Evolutionary conservation across 2,113 vertebrate species (phyloP).

Genomic region (Formicarius rufipectus): DNA sequence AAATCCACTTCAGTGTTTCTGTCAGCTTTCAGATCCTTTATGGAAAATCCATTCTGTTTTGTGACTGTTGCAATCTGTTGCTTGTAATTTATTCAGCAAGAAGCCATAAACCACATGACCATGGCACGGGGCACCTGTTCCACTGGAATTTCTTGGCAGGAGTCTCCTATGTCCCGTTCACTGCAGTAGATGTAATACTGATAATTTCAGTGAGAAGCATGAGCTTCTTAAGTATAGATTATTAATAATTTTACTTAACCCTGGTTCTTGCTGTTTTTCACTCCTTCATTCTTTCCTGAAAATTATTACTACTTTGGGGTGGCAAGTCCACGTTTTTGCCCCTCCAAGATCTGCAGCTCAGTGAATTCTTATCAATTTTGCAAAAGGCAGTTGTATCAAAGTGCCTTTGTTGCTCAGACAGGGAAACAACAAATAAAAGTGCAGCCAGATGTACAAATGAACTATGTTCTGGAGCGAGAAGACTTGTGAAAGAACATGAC

Average conservation of each 20-base stretch:
- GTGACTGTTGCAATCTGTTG: not conserved
- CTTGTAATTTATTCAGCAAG: not conserved
- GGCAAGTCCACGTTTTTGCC: not conserved
- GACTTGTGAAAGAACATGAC: accelerated
- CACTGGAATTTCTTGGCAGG: not conserved
- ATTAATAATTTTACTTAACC: not conserved
- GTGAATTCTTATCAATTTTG: not conserved
- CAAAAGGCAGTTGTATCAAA: not conserved
- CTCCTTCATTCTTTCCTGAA: not conserved
- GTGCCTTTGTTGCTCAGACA: not conserved
- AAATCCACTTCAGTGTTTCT: not conserved
- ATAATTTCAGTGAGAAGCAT: not conserved
- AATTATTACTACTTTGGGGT: not conserved
- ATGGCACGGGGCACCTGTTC: not conserved
- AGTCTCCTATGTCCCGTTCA: not conserved
- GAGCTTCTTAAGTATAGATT: not conserved
- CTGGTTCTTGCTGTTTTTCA: not conserved
- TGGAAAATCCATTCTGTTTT: not conserved
- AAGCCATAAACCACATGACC: not conserved
- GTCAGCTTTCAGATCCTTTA: not conserved
- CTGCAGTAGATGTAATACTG: not conserved
- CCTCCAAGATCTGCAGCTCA: not conserved
- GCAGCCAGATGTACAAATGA: not conserved
- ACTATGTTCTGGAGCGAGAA: not conserved
- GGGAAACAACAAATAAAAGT: not conserved